Base-by-base conservation (phyloP, 2,113 vertebrate genomes). In the Oceanites oceanicus region DNA sequence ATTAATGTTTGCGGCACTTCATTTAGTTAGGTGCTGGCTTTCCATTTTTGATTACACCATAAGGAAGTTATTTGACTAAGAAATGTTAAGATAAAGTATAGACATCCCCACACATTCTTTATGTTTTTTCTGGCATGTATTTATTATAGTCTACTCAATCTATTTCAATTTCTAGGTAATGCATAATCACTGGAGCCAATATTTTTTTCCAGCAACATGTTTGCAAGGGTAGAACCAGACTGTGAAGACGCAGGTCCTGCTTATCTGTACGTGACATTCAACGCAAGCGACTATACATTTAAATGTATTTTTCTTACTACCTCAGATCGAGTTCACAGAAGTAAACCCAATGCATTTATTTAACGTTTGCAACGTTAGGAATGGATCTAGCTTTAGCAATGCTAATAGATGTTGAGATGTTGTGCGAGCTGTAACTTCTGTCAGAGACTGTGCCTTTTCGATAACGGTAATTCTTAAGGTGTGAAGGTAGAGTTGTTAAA, bases 31-130 rank as follows among this genome's bases (percentile, higher is more conserved):
- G 67, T 87, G 77, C 71, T 85, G 80, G 67, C 65, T 92, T 70
- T 90, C 78, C 84, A 88, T 85, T 94, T 96, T 89, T 90, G 80
- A 88, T 97, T 92, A 96, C 81, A 77, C 71, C 92, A 93, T 90
- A 86, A 96, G 84, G 79, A 96, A 92, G 84, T 92, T 94, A 94
- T 94, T 93, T 94, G 75, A 42, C 67, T 74, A 56, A 86, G 85
- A 95, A 96, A 96, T 32, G 72, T 83, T 80, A 59, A 93, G 91
- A 93, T 92, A 80, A 96, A 92, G 72, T 53, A 55, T 58, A 92
- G 85, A 85, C 91, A 95, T 95, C 95, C 94, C 87, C 96, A 94
- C 84, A 72, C 91, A 96, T 95, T 86, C 91, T 65, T 93, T 89
- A 7, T 96, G 22, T 83, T 92, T 92, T 97, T 90, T 42, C 82